phyloP scores from a whole-genome alignment of 2,797 vertebrate species.

The Schizothorax lantsangensis region DNA sequence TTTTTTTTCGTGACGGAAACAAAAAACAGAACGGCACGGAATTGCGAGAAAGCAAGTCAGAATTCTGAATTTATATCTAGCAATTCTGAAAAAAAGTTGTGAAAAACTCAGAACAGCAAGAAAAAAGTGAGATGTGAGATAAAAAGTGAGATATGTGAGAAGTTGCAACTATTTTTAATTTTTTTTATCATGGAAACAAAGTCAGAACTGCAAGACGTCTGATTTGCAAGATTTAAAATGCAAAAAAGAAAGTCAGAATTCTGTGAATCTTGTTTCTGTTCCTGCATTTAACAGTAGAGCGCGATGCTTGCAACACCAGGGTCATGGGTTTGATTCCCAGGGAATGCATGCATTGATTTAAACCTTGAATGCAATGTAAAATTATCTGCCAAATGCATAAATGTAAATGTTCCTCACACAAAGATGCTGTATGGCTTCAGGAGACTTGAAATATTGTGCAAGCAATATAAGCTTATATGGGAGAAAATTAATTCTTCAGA shows the following conservation, averaged over 20 bases:
- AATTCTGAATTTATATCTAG: not conserved
- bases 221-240: no score
- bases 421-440: not conserved
- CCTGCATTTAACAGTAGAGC: not conserved
- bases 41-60: not conserved
- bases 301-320: not conserved
- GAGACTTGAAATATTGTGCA: not conserved
- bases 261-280: not conserved
- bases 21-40: not conserved
- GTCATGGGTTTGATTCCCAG: not conserved
- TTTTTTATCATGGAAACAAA: not conserved
- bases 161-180: no score
- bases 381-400: not conserved
- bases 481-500: not conserved
- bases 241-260: not conserved
- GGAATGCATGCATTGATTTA: not conserved
- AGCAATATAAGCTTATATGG: not conserved
- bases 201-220: not conserved
- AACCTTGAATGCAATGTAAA: not conserved
- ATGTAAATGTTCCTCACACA: not conserved
- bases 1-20: no score
- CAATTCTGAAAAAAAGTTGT: not conserved
- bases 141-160: no score
- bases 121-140: no score
- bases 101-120: no score